phyloP scores from a whole-genome alignment of 2,113 vertebrate species.

The Gopherus flavomarginatus region DNA sequence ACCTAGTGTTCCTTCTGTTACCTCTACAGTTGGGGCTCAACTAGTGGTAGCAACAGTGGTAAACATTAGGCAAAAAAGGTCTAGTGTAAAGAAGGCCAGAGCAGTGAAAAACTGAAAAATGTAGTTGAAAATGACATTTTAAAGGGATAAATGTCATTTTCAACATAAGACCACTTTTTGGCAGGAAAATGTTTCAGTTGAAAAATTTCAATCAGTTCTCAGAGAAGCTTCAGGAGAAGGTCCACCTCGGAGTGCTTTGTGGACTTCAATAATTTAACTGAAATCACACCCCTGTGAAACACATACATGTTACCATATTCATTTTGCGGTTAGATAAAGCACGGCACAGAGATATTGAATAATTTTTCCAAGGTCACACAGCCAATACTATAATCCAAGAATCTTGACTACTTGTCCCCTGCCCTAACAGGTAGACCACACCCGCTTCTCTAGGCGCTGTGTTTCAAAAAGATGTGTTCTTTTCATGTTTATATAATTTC shows the following conservation, averaged over 20 bases:
- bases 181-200: too few species aligned
- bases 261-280: not conserved
- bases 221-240: too few species aligned
- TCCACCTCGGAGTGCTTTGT: too few species aligned
- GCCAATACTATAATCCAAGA: accelerated
- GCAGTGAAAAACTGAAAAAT: not conserved
- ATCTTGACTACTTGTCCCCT: not conserved
- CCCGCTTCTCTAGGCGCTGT: accelerated
- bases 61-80: not conserved
- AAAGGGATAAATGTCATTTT: too few species aligned
- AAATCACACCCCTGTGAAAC: too few species aligned
- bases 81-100: accelerated
- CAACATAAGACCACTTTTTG: too few species aligned
- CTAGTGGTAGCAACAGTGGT: accelerated
- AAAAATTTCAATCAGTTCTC: too few species aligned
- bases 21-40: not conserved
- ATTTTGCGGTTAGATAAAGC: not conserved
- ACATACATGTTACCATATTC: not conserved
- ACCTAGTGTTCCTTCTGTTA: not conserved
- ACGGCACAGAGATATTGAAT: not conserved
- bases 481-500: not conserved
- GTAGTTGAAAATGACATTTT: not conserved
- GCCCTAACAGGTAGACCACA: not conserved
- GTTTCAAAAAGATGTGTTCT: not conserved
- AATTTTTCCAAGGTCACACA: not conserved